A percentile compares a stretch with the other conserved stretches of the same genome.
These are phyloP conservation scores for Drosophila barbarae DNA, from an alignment of 2,888 invertebrate species.

Conservation along the genomic window DNA sequence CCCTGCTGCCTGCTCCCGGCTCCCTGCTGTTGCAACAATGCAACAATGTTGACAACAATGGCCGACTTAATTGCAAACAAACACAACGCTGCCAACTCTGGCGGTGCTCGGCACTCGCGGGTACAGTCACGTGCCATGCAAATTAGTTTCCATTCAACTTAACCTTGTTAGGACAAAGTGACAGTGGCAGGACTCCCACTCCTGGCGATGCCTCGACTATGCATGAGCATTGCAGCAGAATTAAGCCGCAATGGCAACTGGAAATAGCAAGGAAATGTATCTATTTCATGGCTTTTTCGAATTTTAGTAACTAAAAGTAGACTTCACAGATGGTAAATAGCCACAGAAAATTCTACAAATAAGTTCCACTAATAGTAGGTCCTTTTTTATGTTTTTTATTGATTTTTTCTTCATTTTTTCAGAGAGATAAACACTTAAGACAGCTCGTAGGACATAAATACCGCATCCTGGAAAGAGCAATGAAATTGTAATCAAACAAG, in stretches of 20 bases:
- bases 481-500: too few relatives aligned
- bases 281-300: not conserved
- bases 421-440: too few relatives aligned
- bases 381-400: too few relatives aligned
- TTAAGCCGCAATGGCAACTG: not conserved
- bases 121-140: constrained; percentile 70
- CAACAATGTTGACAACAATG: constrained; percentile 49
- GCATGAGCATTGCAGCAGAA: constrained; percentile 8
- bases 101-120: constrained; percentile 23
- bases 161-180: constrained; percentile 63
- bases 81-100: constrained; percentile 49
- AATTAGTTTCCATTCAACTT: constrained; percentile 66
- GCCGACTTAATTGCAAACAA: constrained; percentile 71
- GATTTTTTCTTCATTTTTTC: too few relatives aligned
- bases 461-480: too few relatives aligned
- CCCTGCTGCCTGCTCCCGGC: too few relatives aligned
- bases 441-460: too few relatives aligned
- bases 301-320: not conserved
- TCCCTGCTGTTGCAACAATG: constrained; percentile 24
- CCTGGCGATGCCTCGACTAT: constrained; percentile 11
- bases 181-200: constrained; percentile 11
- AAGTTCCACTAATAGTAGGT: too few relatives aligned
- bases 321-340: not conserved
- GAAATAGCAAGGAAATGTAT: not conserved
- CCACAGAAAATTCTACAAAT: too few relatives aligned